A percentile compares a stretch with the other conserved stretches of the same genome.
phyloP scores from a whole-genome alignment of 2,888 invertebrate species.

The Scaptomyza tumidula region DNA sequence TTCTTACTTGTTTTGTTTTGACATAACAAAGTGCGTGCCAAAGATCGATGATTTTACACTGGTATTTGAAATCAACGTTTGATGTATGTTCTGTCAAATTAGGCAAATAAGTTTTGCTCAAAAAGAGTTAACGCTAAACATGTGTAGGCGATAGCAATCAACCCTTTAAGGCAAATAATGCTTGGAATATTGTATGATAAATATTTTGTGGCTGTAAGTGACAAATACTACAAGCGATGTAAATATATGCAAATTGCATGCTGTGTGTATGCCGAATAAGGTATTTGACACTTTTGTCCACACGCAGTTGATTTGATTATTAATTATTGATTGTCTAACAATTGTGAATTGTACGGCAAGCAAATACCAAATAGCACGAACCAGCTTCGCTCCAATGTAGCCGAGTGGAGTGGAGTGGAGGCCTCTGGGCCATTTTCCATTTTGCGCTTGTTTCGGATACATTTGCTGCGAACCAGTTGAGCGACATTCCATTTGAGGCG shows the following conservation, averaged over 20 bases:
- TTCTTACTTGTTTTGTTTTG: no score
- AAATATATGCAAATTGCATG: conserved; percentile 72
- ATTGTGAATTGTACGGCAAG: conserved; percentile 72
- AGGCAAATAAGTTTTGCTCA: not conserved
- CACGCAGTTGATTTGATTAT: conserved; percentile 65
- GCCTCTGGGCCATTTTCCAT: conserved; percentile 63
- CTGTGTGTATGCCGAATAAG: conserved; percentile 59
- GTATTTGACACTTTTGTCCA: conserved; percentile 72
- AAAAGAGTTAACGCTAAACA: conserved; percentile 6
- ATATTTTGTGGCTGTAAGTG: conserved; percentile 38
- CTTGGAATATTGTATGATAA: no score
- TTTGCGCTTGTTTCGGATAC: conserved; percentile 39
- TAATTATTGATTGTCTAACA: conserved; percentile 71
- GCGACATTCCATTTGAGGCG: conserved; percentile 75
- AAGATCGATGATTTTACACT: not conserved
- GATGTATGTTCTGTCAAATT: conserved; percentile 2
- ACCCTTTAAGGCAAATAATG: not conserved
- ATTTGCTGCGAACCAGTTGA: conserved; percentile 67
- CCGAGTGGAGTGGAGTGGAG: no score
- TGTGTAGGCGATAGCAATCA: conserved; percentile 4
- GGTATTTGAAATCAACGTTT: not conserved
- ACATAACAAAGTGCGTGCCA: not conserved
- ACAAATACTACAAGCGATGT: conserved; percentile 45
- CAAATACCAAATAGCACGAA: conserved; percentile 35
- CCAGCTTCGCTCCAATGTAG: no score